Base-by-base conservation (phyloP, 2,888 invertebrate genomes). In the Anoplius nigerrimus region DNA sequence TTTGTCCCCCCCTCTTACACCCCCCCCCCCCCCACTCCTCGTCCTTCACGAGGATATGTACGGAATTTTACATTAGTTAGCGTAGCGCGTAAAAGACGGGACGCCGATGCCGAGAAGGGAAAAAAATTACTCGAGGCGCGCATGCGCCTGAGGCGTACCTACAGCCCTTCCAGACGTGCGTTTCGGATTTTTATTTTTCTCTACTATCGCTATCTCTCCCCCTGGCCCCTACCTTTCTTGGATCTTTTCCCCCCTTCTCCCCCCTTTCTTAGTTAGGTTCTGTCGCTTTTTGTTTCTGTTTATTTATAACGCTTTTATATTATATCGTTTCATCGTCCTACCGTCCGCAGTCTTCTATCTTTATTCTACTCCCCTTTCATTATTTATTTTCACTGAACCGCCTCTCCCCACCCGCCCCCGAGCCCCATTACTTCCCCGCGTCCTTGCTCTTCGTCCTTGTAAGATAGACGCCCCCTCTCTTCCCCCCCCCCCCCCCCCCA, bases 261-360 rank as follows among this genome's bases (percentile, higher is more conserved):
- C 1, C 34, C 20, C 18, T 11, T 21, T 69, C 27, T 55, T 22
- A 56, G 46, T 18, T 59, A 60, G 57, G 24, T 62, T 68, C 64
- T 53, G 65, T 71, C 60, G 53, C 54, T 76, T 62, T 61, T 69
- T 70, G 34, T 34, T 34, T 34, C 57, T 66, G 66, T 34, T 72
- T 74, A 74, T 65, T 66, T 71, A 61, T 73, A 70, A 71, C 62
- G 57, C 69, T 74, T 71, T 74, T 78, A 71, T 78, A 76, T 72
- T 74, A 78, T 78, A 76, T 68, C 67, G 72, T 68, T 74, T 73
- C 65, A 61, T 65, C 56, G 60, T 69, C 70, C 52, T 65, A 58
- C 63, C 66, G 60, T 66, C 64, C 62, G 65, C 62, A 55, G 64
- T 60, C 52, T 60, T 43, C 58, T 34, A 34, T 34, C 34, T 34